These are phyloP conservation scores for Drosophila greeni DNA, from an alignment of 2,888 invertebrate species.

Conservation along the genomic window DNA sequence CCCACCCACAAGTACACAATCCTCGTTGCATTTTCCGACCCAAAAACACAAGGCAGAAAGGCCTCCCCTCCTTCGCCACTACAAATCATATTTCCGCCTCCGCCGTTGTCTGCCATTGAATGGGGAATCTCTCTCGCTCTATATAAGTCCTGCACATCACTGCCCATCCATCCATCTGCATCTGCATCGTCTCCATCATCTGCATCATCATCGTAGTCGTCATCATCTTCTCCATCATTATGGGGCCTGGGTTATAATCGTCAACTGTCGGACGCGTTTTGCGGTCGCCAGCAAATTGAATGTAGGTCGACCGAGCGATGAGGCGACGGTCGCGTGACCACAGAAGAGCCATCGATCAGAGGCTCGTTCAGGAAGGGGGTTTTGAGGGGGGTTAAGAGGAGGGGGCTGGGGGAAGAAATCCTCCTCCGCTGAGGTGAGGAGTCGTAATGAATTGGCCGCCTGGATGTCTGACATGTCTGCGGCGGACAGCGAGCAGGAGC, in stretches of 20 bases:
- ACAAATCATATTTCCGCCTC: conserved; percentile 70
- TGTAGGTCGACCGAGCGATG: conserved; percentile 61
- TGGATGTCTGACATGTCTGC: conserved; percentile 58
- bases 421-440: conserved; percentile 11
- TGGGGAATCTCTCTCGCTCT: conserved; percentile 13
- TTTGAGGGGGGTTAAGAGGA: background rate
- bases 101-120: conserved; percentile 26
- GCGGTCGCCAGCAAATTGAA: conserved; percentile 70
- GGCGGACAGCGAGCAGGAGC: conserved; percentile 20
- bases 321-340: conserved; percentile 66
- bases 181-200: conserved; percentile 25
- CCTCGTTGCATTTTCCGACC: conserved; percentile 20
- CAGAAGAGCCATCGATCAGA: conserved; percentile 68
- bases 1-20: conserved; percentile 24
- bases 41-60: conserved; percentile 6
- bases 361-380: conserved; percentile 15
- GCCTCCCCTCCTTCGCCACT: conserved; percentile 1
- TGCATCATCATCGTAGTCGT: conserved; percentile 24
- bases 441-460: conserved; percentile 57
- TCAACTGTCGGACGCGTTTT: conserved; percentile 69
- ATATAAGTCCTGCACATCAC: conserved; percentile 19
- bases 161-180: conserved; percentile 13
- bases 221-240: conserved; percentile 39
- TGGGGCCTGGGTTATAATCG: conserved; percentile 49
- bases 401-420: background rate